Conservation (phyloP, 2,888 invertebrate genomes). For the Cephus spinipes region DNA sequence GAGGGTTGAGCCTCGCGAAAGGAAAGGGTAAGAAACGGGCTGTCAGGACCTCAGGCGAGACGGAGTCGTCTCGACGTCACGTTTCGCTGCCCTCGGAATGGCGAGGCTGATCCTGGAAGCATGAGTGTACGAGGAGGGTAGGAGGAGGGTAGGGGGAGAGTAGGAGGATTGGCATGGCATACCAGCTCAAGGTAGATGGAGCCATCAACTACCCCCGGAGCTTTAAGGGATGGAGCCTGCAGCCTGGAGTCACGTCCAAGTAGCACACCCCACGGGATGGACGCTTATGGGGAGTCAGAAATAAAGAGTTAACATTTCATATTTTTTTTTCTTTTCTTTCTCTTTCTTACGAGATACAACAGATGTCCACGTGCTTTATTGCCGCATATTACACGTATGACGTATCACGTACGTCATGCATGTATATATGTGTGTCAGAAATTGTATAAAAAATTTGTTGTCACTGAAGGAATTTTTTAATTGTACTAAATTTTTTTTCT, state of each 20-base stretch:
- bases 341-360: no score
- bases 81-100: constrained; percentile 14
- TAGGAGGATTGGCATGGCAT: constrained; percentile 4
- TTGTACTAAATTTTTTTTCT: no score
- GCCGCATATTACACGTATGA: no score
- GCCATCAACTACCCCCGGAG: constrained; percentile 24
- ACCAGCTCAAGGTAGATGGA: constrained; percentile 23
- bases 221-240: constrained; percentile 12
- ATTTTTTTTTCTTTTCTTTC: background rate
- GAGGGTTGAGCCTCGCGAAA: background rate
- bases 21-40: constrained; percentile 1
- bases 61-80: constrained; percentile 20
- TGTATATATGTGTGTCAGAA: no score
- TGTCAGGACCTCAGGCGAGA: constrained; percentile 18
- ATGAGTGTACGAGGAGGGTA: background rate
- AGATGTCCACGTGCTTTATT: no score
- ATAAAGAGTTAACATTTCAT: constrained; percentile 25
- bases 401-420: no score
- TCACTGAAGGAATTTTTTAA: no score
- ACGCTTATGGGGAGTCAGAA: constrained; percentile 26
- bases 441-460: no score
- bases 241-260: constrained; percentile 21
- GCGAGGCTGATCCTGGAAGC: background rate
- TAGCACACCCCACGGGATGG: constrained; percentile 23
- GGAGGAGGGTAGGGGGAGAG: background rate